phyloP scores from a whole-genome alignment of 2,797 vertebrate genomes.

The Bufotes viridis region DNA sequence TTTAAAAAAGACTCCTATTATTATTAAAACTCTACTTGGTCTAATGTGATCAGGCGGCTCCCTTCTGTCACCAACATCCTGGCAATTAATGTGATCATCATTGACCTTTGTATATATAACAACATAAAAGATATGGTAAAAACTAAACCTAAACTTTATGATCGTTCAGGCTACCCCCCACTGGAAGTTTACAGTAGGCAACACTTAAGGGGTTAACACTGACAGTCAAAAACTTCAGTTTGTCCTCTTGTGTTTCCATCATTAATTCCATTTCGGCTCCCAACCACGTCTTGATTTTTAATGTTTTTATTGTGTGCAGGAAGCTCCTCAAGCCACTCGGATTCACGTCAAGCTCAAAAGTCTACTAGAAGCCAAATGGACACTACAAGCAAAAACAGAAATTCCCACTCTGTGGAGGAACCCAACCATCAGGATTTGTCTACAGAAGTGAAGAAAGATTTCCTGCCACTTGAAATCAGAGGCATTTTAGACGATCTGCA shows the following conservation, averaged over 20 bases:
- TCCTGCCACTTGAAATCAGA: conserved; percentile 87
- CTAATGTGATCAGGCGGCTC: too few species aligned
- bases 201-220: too few species aligned
- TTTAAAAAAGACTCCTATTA: too few species aligned
- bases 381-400: background rate
- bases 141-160: too few species aligned
- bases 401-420: background rate
- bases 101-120: too few species aligned
- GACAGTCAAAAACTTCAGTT: too few species aligned
- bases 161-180: too few species aligned
- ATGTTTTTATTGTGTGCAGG: conserved; percentile 9
- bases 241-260: background rate
- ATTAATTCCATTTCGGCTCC: background rate
- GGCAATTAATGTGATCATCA: too few species aligned
- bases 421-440: conserved; percentile 17
- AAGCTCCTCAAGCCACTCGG: background rate
- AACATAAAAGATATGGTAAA: too few species aligned
- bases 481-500: conserved; percentile 93
- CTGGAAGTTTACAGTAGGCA: too few species aligned
- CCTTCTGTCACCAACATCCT: too few species aligned
- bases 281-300: background rate
- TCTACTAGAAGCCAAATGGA: conserved; percentile 12
- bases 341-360: conserved; percentile 14
- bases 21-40: too few species aligned
- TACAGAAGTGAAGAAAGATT: conserved; percentile 73